Conservation (phyloP, 2,113 vertebrate genomes). For the Microcebus lehilahytsara region DNA sequence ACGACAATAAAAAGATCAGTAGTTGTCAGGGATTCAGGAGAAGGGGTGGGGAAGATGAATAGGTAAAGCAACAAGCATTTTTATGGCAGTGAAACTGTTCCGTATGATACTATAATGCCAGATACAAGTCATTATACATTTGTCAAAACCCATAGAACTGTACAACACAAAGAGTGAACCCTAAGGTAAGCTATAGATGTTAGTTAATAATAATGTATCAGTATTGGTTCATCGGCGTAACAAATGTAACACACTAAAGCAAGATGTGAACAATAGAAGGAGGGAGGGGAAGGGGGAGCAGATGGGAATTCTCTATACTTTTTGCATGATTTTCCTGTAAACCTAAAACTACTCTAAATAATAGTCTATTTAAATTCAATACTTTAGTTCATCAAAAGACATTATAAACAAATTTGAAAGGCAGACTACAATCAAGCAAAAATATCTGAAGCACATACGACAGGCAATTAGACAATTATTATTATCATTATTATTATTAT, state of each 20-base stretch:
- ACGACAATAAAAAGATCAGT: background rate
- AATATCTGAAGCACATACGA: background rate
- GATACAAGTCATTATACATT: background rate
- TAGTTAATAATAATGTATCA: background rate
- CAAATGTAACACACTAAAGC: background rate
- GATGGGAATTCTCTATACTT: background rate
- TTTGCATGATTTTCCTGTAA: background rate
- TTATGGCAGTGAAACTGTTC: background rate
- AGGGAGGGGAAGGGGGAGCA: accelerated
- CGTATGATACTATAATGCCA: background rate
- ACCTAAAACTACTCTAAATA: background rate
- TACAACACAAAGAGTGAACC: background rate
- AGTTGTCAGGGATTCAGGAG: background rate
- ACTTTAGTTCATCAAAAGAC: background rate
- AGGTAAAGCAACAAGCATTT: background rate
- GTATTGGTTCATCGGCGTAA: background rate
- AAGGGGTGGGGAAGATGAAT: background rate
- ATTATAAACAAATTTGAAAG: conserved; percentile 30
- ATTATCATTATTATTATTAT: background rate
- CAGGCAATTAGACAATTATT: background rate
- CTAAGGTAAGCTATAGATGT: background rate
- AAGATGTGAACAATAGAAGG: background rate
- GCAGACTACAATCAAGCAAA: background rate
- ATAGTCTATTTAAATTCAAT: background rate
- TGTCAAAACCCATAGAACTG: background rate